Evolutionary conservation across 1,140 invertebrate genomes (phyloP).

Genomic region (Achroia grisella): DNA sequence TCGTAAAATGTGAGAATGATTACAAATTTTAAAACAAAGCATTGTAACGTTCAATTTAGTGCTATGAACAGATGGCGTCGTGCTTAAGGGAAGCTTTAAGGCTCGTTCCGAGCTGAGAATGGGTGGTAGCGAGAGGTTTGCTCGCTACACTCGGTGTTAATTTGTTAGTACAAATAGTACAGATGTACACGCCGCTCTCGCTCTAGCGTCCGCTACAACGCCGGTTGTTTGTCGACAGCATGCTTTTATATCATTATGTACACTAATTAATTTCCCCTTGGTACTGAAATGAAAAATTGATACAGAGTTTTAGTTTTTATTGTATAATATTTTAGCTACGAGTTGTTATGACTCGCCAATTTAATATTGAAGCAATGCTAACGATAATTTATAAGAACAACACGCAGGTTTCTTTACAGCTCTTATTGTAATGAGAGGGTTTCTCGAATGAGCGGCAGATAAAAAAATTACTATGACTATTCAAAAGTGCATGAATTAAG

Average conservation of each 20-base stretch:
- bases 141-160: conserved; percentile 48
- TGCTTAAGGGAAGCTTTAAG: conserved; percentile 51
- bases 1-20: conserved; percentile 70
- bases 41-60: conserved; percentile 61
- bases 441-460: too few relatives aligned
- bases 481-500: too few relatives aligned
- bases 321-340: too few relatives aligned
- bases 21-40: conserved; percentile 69
- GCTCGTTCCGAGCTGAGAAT: conserved; percentile 39
- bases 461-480: too few relatives aligned
- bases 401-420: too few relatives aligned
- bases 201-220: not conserved
- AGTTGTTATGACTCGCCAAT: too few relatives aligned
- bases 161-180: conserved; percentile 47
- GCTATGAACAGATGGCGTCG: conserved; percentile 45
- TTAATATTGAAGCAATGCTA: too few relatives aligned
- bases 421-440: too few relatives aligned
- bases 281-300: too few relatives aligned
- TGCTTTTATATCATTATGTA: not conserved
- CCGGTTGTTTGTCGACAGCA: too few relatives aligned
- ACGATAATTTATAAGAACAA: too few relatives aligned
- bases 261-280: not conserved
- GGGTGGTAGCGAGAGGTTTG: conserved; percentile 36
- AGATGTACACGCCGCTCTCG: conserved; percentile 24
- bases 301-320: too few relatives aligned